Evolutionary conservation across 92 coral and sea anemone species (phyloP), one percentile per base, ranked within the genome.

Genomic region (Parazoanthus atlanticus): DNA sequence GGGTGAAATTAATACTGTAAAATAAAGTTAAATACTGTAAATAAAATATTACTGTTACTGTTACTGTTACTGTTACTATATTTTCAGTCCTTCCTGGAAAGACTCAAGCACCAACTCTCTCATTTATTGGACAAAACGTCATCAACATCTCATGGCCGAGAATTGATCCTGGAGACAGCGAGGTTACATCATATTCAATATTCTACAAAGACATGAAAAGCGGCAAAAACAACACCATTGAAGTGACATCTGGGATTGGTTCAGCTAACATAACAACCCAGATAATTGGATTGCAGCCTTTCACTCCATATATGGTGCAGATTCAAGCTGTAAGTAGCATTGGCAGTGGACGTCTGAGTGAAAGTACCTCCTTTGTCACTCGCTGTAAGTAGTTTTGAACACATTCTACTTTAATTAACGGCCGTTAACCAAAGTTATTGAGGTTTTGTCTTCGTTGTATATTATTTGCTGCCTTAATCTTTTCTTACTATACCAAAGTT

Each of bases 101-200:
- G 26, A 15, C 69, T 46, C 15, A 36, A 38, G 74, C 75, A 65
- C 86, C 86, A 16, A 64, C 58, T 58, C 86, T 82, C 19, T 23
- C 26, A 36, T 40, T 26, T 25, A 25, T 82, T 25, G 86, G 86
- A n/a, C 58, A 65, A 7, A 82, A 5, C 0, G 65, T 13, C 54
- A 21, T 82, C n/a, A 64, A 65, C 76, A 82, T 82, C 34, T 65
- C 86, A 17, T 82, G 86, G 86, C 61, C 56, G 12, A 36, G 1
- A 43, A 26, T 58, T 3, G 58, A 82, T 13, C 61, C 54, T 12
- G 86, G 76, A 13, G 86, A 82, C 38, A 47, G 58, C 6, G 64
- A 38, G 32, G 25, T 82, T 25, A 66, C 15, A 12, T 36, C 76
- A 13, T 82, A 82, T 76, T 33, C 54, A 1, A 74, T 82, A 29